Conservation (phyloP, 2,888 invertebrate species). For the Rapana venosa region DNA sequence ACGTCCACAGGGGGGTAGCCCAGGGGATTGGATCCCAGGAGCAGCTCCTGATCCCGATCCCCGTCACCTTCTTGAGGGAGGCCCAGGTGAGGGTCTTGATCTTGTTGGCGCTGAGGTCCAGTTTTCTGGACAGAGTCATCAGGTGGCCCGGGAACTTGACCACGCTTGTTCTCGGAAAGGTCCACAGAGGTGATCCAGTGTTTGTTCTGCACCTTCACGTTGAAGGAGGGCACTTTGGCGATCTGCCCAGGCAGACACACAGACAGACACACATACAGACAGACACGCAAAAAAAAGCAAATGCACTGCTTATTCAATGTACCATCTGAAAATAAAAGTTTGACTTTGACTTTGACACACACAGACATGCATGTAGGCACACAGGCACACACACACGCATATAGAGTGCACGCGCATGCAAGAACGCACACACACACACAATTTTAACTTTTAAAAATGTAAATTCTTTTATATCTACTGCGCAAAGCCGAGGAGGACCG, state of each 20-base stretch:
- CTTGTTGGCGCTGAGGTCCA: constrained; percentile 72
- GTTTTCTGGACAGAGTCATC: constrained; percentile 68
- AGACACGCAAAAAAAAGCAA: no score
- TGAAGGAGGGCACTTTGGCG: constrained; percentile 67
- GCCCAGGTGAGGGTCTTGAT: constrained; percentile 69
- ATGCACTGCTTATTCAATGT: no score
- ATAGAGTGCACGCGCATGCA: no score
- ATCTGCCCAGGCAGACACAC: constrained; percentile 41
- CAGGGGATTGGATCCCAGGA: constrained; percentile 73
- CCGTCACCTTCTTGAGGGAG: constrained; percentile 69
- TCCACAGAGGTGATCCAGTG: constrained; percentile 69
- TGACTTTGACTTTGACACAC: no score
- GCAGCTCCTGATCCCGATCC: constrained; percentile 62
- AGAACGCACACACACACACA: no score
- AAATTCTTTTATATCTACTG: no score
- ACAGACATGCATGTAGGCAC: no score
- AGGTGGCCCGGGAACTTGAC: constrained; percentile 76
- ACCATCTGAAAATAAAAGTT: no score
- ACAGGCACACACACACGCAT: no score
- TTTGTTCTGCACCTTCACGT: constrained; percentile 63
- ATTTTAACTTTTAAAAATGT: no score
- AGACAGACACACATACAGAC: neutral
- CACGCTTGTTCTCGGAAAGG: constrained; percentile 73
- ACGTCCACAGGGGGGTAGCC: constrained; percentile 73
- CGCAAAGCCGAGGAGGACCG: no score